Base-by-base conservation (phyloP, 2,797 vertebrate species). In the Karalla daura region DNA sequence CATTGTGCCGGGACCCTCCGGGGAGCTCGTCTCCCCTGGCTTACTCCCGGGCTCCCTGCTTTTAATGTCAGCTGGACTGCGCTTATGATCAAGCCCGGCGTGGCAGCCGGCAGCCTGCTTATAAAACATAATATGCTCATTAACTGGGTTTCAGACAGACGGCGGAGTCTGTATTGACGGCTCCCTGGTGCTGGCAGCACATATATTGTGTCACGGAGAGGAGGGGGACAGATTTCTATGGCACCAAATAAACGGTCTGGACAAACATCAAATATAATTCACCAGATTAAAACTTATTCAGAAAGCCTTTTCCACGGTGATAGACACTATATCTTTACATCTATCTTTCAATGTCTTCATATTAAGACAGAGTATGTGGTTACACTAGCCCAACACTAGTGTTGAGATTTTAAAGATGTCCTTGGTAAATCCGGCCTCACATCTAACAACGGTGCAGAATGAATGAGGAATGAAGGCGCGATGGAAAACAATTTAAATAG, bases 81-180 rank as follows among this genome's bases (percentile, higher is more conserved):
- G 40, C 61, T 60, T 58, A 43, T 60, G 55, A 75, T 85, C 73
- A 66, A n/a, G 66, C 73, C 79, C 67, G 39, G 30, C 46, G 52
- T 76, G 72, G 39, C 21, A 58, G 74, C 84, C 43, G 78, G 62
- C 43, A 79, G 62, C 41, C 52, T 64, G 37, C 66, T 86, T 64
- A 76, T 49, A 60, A 62, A 82, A 78, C 71, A 82, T 69, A 76
- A 80, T 74, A 49, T 33, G 62, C 72, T 87, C 54, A 55, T 59
- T 56, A 67, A 66, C 25, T 36, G 28, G 23, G 43, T 24, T 62
- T 60, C 14, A 58, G 35, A 51, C 62, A n/a, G 33, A 47, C 52
- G 54, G 55, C 10, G 0, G n/a, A 2, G 47, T 9, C 23, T 39
- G 3, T 27, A 43, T 51, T 3, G 9, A 24, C 3, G 3, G 35